phyloP scores from a whole-genome alignment of 2,888 invertebrate genomes.

The Apamea monoglypha region DNA sequence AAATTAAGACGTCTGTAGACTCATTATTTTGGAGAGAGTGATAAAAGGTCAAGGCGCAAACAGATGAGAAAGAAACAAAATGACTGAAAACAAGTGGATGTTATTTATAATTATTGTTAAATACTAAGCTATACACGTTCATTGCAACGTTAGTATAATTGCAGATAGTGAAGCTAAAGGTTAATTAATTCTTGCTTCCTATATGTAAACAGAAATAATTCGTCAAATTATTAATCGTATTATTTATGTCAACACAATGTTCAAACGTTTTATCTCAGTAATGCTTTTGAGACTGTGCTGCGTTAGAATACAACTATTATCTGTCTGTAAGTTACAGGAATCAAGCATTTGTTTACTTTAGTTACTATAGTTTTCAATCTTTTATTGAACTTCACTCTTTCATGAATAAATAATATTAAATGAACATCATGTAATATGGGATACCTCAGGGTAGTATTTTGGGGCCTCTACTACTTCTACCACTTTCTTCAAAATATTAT shows the following conservation, averaged over 20 bases:
- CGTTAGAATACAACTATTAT: background rate
- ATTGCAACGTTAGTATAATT: background rate
- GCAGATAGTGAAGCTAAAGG: background rate
- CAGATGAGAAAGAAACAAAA: background rate
- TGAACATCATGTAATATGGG: background rate
- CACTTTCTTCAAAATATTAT: slow-evolving; percentile 55
- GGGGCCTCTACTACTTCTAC: slow-evolving; percentile 17
- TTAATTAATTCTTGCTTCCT: background rate
- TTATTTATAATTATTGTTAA: background rate
- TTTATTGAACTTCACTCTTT: background rate
- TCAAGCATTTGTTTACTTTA: background rate
- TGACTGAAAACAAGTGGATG: background rate
- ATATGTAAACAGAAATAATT: background rate
- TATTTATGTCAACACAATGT: background rate
- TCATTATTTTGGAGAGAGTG: slow-evolving; percentile 28
- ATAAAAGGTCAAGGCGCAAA: background rate
- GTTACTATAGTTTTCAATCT: background rate
- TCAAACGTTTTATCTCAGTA: background rate
- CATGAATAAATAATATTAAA: background rate
- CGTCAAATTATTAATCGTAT: background rate
- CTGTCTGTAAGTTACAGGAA: background rate
- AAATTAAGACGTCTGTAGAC: slow-evolving; percentile 26
- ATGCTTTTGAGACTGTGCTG: slow-evolving; percentile 5
- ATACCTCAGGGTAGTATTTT: slow-evolving; percentile 15
- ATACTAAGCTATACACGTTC: background rate